Percentiles rank a stretch among this genome's conserved stretches.
Conservation (phyloP, 35 echinoderm and acorn worm genomes). For the Ophiothrix spiculata region DNA sequence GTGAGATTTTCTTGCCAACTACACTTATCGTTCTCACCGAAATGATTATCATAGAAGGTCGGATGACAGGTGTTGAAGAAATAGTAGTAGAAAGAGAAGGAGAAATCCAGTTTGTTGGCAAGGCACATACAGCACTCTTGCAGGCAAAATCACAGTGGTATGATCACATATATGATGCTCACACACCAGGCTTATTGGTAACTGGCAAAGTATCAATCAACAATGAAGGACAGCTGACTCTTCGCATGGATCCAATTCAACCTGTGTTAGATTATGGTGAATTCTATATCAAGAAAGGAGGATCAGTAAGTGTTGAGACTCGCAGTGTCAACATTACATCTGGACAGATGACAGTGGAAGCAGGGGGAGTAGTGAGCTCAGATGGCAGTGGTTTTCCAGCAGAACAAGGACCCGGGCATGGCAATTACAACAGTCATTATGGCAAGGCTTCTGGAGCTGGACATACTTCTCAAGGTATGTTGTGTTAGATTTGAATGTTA, state of each 20-base stretch:
- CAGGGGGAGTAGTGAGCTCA: conserved; percentile 35
- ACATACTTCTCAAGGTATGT: conserved; percentile 78
- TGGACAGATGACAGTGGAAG: conserved; percentile 51
- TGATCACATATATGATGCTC: conserved; percentile 48
- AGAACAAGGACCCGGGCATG: conserved; percentile 50
- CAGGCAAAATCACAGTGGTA: conserved; percentile 57
- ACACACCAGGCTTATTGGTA: conserved; percentile 31
- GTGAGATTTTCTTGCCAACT: conserved; percentile 72
- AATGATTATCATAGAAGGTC: conserved; percentile 66
- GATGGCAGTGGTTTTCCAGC: conserved; percentile 45
- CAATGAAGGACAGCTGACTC: conserved; percentile 47
- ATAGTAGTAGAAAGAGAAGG: conserved; percentile 59
- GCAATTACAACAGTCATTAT: not conserved
- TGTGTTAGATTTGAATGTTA: too few species aligned
- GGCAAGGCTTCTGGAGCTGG: conserved; percentile 50
- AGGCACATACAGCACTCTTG: conserved; percentile 52
- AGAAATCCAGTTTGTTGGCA: conserved; percentile 60
- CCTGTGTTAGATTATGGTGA: conserved; percentile 57
- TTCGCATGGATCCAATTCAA: conserved; percentile 17
- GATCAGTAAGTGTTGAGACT: conserved; percentile 32
- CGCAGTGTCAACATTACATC: conserved; percentile 44
- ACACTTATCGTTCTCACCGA: conserved; percentile 64
- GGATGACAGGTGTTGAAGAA: conserved; percentile 79
- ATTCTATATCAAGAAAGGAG: conserved; percentile 64
- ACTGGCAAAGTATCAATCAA: conserved; percentile 48